Evolutionary conservation across 1,140 invertebrate genomes (phyloP).

Genomic region (Campodea augens): DNA sequence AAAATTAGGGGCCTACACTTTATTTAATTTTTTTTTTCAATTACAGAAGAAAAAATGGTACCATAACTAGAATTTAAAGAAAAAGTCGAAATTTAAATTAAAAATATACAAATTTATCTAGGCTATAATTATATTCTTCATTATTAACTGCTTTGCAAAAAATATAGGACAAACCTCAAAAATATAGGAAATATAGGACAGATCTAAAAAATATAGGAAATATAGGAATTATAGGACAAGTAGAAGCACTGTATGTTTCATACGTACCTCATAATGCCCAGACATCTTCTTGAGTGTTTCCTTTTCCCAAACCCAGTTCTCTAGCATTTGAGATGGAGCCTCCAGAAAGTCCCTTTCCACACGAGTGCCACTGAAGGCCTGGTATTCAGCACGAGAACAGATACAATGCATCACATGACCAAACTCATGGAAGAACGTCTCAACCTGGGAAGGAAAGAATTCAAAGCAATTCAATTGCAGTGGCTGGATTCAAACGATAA

Average conservation of each 20-base stretch:
- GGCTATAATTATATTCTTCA: no score
- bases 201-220: no score
- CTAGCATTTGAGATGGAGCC: constrained; percentile 36
- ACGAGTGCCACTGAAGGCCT: constrained; percentile 27
- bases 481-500: no score
- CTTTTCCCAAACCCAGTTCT: constrained; percentile 36
- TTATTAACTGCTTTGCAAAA: no score
- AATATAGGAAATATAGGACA: no score
- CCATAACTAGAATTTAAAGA: not conserved
- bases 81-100: no score
- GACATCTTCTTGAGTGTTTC: constrained; percentile 31
- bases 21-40: no score
- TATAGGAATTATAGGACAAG: no score
- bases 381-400: constrained; percentile 26
- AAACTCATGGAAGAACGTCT: constrained; percentile 37
- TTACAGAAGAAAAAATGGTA: not conserved
- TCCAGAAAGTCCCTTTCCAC: constrained; percentile 37
- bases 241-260: not conserved
- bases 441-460: constrained; percentile 21
- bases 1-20: no score
- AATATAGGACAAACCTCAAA: no score
- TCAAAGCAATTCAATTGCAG: no score
- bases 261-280: constrained; percentile 25
- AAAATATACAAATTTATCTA: no score
- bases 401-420: constrained; percentile 36